These are phyloP conservation scores for Subacronicta megacephala DNA, from an alignment of 2,888 invertebrate genomes.

Conservation along the genomic window DNA sequence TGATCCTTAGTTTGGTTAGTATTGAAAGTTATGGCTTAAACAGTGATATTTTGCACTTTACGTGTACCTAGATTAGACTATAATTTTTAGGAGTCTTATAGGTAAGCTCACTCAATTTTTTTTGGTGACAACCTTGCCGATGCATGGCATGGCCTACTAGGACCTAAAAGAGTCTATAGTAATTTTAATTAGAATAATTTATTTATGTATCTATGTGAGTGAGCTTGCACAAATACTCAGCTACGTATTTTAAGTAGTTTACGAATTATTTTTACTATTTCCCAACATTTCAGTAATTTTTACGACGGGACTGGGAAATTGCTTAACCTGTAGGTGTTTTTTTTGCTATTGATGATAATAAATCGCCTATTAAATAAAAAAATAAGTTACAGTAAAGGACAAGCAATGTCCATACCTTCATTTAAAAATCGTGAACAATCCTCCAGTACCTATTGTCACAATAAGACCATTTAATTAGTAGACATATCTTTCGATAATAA, in stretches of 20 bases:
- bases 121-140: neutral
- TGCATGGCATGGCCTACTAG: neutral
- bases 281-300: slow-evolving; percentile 9
- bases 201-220: slow-evolving; percentile 27
- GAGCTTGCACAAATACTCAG: slow-evolving; percentile 48
- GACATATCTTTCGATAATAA: neutral
- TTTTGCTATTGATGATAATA: no score
- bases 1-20: slow-evolving; percentile 29
- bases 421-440: no score
- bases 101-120: slow-evolving; percentile 25
- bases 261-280: slow-evolving; percentile 5
- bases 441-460: no score
- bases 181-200: slow-evolving; percentile 13
- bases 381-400: no score
- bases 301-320: neutral
- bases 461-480: no score
- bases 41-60: slow-evolving; percentile 47
- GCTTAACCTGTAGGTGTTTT: neutral
- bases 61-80: slow-evolving; percentile 30
- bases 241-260: slow-evolving; percentile 22
- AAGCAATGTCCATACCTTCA: no score
- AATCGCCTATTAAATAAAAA: no score
- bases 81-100: slow-evolving; percentile 18
- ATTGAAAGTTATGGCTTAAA: slow-evolving; percentile 33
- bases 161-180: slow-evolving; percentile 13